Conservation (phyloP, 2,797 vertebrate genomes). For the Neosilurus mollespiculum region DNA sequence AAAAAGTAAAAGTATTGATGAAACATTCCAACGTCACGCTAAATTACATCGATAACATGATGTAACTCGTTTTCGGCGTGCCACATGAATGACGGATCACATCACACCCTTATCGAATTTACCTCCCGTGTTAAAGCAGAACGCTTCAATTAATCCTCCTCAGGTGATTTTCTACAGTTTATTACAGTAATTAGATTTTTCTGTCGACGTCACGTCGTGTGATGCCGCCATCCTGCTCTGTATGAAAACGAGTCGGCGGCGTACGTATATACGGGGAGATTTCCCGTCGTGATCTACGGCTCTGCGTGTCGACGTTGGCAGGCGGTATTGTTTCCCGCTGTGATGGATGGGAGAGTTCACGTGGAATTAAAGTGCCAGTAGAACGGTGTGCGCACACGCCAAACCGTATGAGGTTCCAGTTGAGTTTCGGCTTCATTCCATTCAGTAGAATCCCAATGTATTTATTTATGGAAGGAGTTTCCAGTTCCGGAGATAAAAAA, state of each 20-base stretch:
- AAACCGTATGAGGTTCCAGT: background rate
- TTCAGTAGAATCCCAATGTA: background rate
- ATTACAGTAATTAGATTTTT: constrained; percentile 13
- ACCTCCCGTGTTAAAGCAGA: background rate
- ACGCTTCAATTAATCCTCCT: background rate
- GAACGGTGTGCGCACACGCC: background rate
- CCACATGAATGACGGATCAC: background rate
- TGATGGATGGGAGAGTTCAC: constrained; percentile 65
- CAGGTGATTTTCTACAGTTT: constrained; percentile 6
- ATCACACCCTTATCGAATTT: background rate
- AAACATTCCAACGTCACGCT: background rate
- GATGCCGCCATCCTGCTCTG: constrained; percentile 28
- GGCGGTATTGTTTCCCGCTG: constrained; percentile 60
- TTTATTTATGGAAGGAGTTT: too few species aligned
- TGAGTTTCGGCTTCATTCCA: background rate
- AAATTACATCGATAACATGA: constrained; percentile 2
- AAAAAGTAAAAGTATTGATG: constrained; percentile 2
- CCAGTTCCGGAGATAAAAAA: too few species aligned
- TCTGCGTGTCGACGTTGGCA: constrained; percentile 57
- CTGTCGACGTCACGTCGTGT: background rate
- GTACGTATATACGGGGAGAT: constrained; percentile 35
- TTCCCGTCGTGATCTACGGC: constrained; percentile 60
- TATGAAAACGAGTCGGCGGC: constrained; percentile 30
- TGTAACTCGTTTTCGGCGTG: background rate
- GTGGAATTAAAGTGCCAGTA: constrained; percentile 45